A percentile compares a stretch with the other conserved stretches of the same genome.
phyloP scores from a whole-genome alignment of 2,113 vertebrate species.

The Nothocercus nigrocapillus region DNA sequence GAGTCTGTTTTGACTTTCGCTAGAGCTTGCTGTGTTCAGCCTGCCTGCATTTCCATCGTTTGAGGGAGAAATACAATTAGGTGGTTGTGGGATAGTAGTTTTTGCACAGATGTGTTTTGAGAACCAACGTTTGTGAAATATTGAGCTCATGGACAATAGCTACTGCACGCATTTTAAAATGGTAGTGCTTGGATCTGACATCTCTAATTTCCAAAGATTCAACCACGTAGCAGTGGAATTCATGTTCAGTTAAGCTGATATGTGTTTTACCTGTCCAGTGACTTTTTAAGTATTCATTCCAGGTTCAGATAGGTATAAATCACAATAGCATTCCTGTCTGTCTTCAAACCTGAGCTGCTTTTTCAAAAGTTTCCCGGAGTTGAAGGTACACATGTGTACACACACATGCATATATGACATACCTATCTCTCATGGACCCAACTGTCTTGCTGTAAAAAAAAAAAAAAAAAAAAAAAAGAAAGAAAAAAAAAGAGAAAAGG shows the following conservation, averaged over 20 bases:
- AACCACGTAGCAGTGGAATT: not conserved
- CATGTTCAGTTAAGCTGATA: not conserved
- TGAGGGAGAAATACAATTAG: not conserved
- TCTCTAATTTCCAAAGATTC: not conserved
- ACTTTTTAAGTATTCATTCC: not conserved
- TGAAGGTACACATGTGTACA: not conserved
- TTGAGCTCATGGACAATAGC: not conserved
- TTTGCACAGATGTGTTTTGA: not conserved
- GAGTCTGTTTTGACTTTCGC: not conserved
- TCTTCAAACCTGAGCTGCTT: not conserved
- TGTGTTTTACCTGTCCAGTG: not conserved
- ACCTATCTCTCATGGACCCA: not conserved
- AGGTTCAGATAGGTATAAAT: not conserved
- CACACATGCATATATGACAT: rapidly evolving
- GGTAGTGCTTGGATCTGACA: not conserved
- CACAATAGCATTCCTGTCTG: not conserved
- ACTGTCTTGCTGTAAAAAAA: not conserved
- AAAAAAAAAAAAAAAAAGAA: not conserved
- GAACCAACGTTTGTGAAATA: not conserved
- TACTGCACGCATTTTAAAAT: not conserved
- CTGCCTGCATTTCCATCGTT: not conserved
- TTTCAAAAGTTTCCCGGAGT: not conserved
- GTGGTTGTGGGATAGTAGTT: not conserved
- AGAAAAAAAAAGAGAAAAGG: not conserved
- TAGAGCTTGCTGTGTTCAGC: not conserved